These are phyloP conservation scores for Linyphia triangularis DNA, from an alignment of 2,888 invertebrate genomes.

Conservation along the genomic window DNA sequence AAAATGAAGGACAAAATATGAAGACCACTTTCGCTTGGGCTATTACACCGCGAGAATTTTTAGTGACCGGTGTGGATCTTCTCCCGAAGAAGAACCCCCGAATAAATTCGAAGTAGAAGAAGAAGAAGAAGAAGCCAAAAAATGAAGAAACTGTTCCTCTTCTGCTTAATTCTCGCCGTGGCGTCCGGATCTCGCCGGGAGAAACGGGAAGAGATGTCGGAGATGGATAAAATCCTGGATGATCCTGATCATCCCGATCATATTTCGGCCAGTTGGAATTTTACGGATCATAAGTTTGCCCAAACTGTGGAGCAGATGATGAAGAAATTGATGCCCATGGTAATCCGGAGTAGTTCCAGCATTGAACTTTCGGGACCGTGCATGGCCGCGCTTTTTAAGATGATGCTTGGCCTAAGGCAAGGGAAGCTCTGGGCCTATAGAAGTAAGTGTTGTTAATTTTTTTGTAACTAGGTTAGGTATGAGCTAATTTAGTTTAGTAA, in stretches of 20 bases:
- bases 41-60: slow-evolving; percentile 9
- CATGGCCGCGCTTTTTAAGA: slow-evolving; percentile 66
- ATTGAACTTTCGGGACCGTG: slow-evolving; percentile 63
- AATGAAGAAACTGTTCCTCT: slow-evolving; percentile 3
- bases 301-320: slow-evolving; percentile 54
- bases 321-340: slow-evolving; percentile 67
- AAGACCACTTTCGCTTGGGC: not conserved
- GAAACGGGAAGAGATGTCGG: not conserved
- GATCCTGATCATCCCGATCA: slow-evolving; percentile 51
- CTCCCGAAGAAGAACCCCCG: not conserved
- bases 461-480: too few species aligned
- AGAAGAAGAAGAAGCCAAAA: too few species aligned
- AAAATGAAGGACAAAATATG: not conserved
- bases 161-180: not conserved
- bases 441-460: slow-evolving; percentile 15
- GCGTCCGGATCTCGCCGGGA: not conserved
- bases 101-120: too few species aligned
- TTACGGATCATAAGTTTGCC: slow-evolving; percentile 41
- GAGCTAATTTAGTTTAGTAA: too few species aligned
- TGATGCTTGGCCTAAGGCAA: slow-evolving; percentile 56
- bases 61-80: not conserved
- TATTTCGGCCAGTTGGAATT: slow-evolving; percentile 56
- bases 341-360: slow-evolving; percentile 64
- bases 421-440: slow-evolving; percentile 59
- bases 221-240: slow-evolving; percentile 33